A percentile compares a stretch with the other conserved stretches of the same genome.
phyloP scores from a whole-genome alignment of 2,113 vertebrate genomes.

The Carassius carassius region DNA sequence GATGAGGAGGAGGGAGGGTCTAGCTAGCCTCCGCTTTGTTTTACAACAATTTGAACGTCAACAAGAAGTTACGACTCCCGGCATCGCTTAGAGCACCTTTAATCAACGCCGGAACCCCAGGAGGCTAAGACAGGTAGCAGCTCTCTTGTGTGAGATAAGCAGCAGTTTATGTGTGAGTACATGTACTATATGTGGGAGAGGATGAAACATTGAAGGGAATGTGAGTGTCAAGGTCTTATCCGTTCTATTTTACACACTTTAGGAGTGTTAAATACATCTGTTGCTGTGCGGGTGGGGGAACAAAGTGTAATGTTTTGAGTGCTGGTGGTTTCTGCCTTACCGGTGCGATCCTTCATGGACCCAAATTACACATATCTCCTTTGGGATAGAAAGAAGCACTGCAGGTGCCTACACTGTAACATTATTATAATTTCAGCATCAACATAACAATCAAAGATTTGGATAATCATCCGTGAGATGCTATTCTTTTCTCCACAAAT shows the following conservation, averaged over 20 bases:
- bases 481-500: too few relatives aligned
- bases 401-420: not conserved
- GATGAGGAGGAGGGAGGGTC: too few relatives aligned
- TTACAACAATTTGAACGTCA: too few relatives aligned
- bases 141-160: conserved; percentile 36
- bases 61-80: too few relatives aligned
- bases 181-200: conserved; percentile 2
- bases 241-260: not conserved
- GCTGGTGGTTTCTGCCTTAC: not conserved
- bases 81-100: too few relatives aligned
- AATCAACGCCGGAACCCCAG: conserved; percentile 70
- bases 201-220: not conserved
- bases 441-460: too few relatives aligned
- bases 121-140: conserved; percentile 61
- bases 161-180: not conserved
- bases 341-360: not conserved
- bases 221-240: conserved; percentile 6
- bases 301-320: not conserved
- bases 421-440: not conserved
- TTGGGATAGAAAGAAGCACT: not conserved
- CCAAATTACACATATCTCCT: not conserved
- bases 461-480: too few relatives aligned
- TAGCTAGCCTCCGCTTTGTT: too few relatives aligned
- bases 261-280: not conserved
- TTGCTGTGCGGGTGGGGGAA: not conserved